Evolutionary conservation across 2,113 vertebrate species (phyloP), one percentile per base, ranked within the genome.

Genomic region (Trichechus manatus): DNA sequence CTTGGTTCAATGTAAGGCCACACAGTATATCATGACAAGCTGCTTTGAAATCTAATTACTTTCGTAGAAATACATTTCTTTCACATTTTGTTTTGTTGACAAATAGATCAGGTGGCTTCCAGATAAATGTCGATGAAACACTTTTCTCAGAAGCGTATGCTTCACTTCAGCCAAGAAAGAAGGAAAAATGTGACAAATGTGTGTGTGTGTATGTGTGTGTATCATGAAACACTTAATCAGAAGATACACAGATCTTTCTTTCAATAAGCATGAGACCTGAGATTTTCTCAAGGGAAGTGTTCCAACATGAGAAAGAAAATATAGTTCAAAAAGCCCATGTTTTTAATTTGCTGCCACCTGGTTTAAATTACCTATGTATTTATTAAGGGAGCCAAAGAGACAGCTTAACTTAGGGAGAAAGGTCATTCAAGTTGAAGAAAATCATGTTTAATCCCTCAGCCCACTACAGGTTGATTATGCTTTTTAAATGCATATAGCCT

Each of bases 301-400:
- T 99, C 99, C 98, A 99, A 99, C 98, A 98, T 98, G 98, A 99
- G 99, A 99, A 99, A 99, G 98, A 99, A 99, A 99, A 99, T 99
- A 98, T 98, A 98, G 99, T 98, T 99, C 99, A 99, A 99, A 97
- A 99, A 99, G 98, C 98, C 98, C 98, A 97, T 99, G 99, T 99
- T 99, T 99, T 99, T 99, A 99, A 99, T 99, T 99, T 99, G 98
- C 97, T 42, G 92, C 98, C 99, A 99, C 99, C 99, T 99, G 99
- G 98, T 99, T 99, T 99, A 99, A 99, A 99, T 99, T 99, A 99
- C 99, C 99, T 98, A 98, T 98, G 98, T 99, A 99, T 99, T 99
- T 99, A 99, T 99, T 98, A 99, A 99, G 98, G 99, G 99, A 93
- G 36, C 98, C 98, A 99, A 99, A 98, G 98, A 98, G 98, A 98